Conservation (phyloP, 2,797 vertebrate genomes). For the Scolopax rusticola region DNA sequence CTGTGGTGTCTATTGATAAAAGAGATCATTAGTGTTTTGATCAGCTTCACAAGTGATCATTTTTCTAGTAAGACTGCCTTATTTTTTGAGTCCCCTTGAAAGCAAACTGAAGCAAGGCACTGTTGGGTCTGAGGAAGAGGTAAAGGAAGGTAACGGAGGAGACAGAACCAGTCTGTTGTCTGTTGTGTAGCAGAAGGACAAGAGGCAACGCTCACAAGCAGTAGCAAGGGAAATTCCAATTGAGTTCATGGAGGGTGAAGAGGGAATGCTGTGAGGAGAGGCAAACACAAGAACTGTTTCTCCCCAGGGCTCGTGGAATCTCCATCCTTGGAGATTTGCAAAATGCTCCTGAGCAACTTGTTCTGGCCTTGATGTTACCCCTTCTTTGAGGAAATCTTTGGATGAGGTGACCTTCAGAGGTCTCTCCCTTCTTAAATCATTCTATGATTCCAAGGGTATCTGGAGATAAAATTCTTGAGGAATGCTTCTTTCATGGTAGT, state of each 20-base stretch:
- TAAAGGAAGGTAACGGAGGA: neutral
- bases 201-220: neutral
- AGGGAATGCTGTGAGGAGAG: accelerated
- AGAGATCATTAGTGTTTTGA: neutral
- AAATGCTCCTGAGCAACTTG: neutral
- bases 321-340: neutral
- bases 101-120: neutral
- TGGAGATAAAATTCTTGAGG: neutral
- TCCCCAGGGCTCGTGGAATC: neutral
- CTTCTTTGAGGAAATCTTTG: neutral
- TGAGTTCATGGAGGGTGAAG: accelerated
- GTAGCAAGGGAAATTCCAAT: neutral
- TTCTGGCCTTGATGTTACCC: neutral
- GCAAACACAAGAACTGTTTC: neutral
- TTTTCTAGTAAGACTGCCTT: neutral
- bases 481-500: neutral
- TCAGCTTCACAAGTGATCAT: neutral
- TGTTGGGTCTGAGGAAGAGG: neutral
- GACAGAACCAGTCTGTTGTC: neutral
- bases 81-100: neutral
- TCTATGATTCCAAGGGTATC: neutral
- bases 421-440: neutral
- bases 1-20: neutral
- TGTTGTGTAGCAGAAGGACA: neutral
- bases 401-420: neutral